phyloP scores from a whole-genome alignment of 64 coral and sea anemone species.

The Stichodactyla helianthus region DNA sequence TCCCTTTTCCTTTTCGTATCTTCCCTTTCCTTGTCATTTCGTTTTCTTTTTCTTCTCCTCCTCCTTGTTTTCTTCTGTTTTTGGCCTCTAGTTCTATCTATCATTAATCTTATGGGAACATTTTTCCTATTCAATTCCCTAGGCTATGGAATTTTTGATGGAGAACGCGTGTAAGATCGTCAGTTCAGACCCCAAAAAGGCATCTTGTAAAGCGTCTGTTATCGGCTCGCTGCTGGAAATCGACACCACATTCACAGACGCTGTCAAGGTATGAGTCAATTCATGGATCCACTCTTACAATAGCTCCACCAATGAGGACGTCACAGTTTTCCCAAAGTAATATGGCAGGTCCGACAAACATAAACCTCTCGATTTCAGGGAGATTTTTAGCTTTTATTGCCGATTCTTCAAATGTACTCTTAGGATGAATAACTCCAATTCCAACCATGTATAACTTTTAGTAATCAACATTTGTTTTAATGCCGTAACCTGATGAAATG shows the following conservation, averaged over 20 bases:
- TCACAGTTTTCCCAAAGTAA: too few species aligned
- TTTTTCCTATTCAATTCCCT: neutral
- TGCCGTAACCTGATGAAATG: too few species aligned
- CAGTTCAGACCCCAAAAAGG: constrained; percentile 9
- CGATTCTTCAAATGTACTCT: too few species aligned
- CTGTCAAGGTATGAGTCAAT: neutral
- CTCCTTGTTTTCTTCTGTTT: neutral
- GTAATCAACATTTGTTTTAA: too few species aligned
- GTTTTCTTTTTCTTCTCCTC: neutral
- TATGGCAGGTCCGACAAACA: too few species aligned
- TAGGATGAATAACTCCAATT: too few species aligned
- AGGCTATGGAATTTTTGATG: neutral
- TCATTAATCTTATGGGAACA: neutral
- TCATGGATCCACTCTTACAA: too few species aligned
- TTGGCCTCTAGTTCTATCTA: neutral
- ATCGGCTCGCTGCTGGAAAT: neutral
- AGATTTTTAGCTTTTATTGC: too few species aligned
- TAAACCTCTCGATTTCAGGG: too few species aligned
- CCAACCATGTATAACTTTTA: too few species aligned
- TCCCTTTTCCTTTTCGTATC: neutral
- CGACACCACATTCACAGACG: neutral
- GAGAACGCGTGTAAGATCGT: neutral
- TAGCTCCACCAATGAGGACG: too few species aligned
- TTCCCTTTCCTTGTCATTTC: neutral
- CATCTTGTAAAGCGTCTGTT: neutral